Evolutionary conservation across 2,797 vertebrate genomes (phyloP).

Genomic region (Urocyon cinereoargenteus): DNA sequence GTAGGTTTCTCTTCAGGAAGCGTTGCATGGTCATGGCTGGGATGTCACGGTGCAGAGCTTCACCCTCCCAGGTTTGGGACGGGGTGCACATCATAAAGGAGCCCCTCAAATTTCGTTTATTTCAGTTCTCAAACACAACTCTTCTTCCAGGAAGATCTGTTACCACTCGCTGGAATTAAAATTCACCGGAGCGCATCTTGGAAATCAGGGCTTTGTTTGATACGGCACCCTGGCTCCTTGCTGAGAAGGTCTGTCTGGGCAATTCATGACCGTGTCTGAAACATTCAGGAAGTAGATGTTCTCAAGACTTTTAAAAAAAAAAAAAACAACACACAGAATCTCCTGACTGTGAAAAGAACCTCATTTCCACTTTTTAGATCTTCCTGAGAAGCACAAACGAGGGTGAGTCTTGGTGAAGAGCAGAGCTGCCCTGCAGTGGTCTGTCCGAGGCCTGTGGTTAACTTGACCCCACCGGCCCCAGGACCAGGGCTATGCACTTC

Average conservation of each 20-base stretch:
- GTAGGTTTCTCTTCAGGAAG: background rate
- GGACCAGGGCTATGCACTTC: rapidly evolving
- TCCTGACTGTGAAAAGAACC: rapidly evolving
- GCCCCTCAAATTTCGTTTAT: no score
- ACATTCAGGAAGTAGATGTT: background rate
- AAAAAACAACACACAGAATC: rapidly evolving
- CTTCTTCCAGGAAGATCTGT: background rate
- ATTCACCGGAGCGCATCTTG: background rate
- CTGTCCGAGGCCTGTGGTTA: background rate
- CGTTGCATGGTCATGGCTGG: no score
- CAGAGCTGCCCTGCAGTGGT: rapidly evolving
- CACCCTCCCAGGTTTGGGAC: rapidly evolving
- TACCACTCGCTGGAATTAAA: background rate
- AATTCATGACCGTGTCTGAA: background rate
- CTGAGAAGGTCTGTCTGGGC: background rate
- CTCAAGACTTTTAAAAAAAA: background rate
- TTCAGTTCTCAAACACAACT: background rate
- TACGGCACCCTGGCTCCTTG: background rate
- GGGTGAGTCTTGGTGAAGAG: rapidly evolving
- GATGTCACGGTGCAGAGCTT: no score
- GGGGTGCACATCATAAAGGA: rapidly evolving
- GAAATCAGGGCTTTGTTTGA: background rate
- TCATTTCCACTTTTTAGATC: background rate
- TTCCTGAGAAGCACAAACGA: rapidly evolving
- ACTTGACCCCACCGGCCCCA: rapidly evolving